Evolutionary conservation across 2,888 invertebrate species (phyloP).

Genomic region (Drosophila falleni): DNA sequence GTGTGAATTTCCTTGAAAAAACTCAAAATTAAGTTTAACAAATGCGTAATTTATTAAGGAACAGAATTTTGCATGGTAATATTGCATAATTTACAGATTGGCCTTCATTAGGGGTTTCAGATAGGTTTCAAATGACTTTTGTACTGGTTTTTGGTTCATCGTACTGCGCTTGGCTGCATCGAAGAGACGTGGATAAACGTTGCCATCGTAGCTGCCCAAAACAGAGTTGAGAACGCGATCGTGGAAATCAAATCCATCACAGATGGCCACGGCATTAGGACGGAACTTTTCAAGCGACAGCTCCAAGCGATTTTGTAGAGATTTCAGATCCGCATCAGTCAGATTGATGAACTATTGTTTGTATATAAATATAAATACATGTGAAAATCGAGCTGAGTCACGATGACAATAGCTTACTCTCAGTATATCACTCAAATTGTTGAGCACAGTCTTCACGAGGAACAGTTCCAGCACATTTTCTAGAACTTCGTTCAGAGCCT

Average conservation of each 20-base stretch:
- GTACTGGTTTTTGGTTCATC: constrained; percentile 92
- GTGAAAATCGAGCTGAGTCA: background rate
- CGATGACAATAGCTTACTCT: constrained; percentile 87
- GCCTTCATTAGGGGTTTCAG: constrained; percentile 93
- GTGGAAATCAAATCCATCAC: constrained; percentile 95
- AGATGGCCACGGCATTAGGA: constrained; percentile 95
- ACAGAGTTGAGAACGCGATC: constrained; percentile 92
- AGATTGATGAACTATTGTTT: constrained; percentile 69
- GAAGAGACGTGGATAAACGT: constrained; percentile 93
- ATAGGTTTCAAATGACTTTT: constrained; percentile 88
- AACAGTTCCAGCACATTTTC: constrained; percentile 92
- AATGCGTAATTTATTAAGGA: background rate
- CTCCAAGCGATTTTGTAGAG: constrained; percentile 90
- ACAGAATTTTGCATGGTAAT: background rate
- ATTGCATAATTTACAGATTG: constrained; percentile 87
- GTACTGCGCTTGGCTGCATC: constrained; percentile 93
- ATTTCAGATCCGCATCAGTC: constrained; percentile 71
- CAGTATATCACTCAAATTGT: constrained; percentile 91
- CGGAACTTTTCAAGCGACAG: constrained; percentile 90
- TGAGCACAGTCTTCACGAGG: constrained; percentile 91
- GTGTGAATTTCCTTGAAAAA: background rate
- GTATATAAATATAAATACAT: background rate
- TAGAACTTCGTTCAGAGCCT: constrained; percentile 88
- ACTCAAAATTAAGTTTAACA: background rate
- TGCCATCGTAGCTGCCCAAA: constrained; percentile 93